These are phyloP conservation scores for Xylocopa sonorina DNA, from an alignment of 1,140 invertebrate genomes.

Conservation along the genomic window DNA sequence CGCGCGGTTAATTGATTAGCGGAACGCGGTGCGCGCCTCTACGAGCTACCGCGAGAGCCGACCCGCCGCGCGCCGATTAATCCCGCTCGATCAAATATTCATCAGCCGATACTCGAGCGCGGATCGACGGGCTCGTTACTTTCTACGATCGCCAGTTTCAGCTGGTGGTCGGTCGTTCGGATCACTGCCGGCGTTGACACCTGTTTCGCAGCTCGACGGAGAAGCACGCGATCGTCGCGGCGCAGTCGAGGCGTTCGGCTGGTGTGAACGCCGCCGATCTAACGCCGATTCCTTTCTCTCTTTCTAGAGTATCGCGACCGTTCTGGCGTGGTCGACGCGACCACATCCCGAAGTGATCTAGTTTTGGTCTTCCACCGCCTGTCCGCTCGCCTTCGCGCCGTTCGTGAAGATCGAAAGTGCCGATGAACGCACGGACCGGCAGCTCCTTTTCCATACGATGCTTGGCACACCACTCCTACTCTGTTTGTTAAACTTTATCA, in stretches of 20 bases:
- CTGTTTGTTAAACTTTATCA: background rate
- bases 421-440: slow-evolving; percentile 1
- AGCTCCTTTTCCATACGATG: slow-evolving; percentile 21
- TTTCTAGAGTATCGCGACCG: slow-evolving; percentile 26
- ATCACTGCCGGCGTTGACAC: background rate
- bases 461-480: too few relatives aligned
- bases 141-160: too few relatives aligned
- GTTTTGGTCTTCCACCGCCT: slow-evolving; percentile 35
- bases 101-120: background rate
- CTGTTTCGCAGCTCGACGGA: too few relatives aligned
- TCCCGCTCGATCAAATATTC: slow-evolving; percentile 10
- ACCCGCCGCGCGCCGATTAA: background rate
- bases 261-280: slow-evolving; percentile 41
- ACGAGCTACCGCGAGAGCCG: background rate
- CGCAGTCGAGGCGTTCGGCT: background rate
- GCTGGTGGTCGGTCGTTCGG: too few relatives aligned
- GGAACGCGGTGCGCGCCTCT: slow-evolving; percentile 26
- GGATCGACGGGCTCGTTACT: slow-evolving; percentile 9
- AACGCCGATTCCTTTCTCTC: slow-evolving; percentile 56
- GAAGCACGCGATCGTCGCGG: background rate
- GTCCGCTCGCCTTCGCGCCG: background rate
- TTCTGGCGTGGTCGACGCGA: slow-evolving; percentile 34
- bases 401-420: slow-evolving; percentile 47
- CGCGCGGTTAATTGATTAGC: slow-evolving; percentile 39
- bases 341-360: slow-evolving; percentile 47